Evolutionary conservation across 2,888 invertebrate genomes (phyloP), one percentile per base, ranked within the genome.

Genomic region (Meghimatium bilineatum): DNA sequence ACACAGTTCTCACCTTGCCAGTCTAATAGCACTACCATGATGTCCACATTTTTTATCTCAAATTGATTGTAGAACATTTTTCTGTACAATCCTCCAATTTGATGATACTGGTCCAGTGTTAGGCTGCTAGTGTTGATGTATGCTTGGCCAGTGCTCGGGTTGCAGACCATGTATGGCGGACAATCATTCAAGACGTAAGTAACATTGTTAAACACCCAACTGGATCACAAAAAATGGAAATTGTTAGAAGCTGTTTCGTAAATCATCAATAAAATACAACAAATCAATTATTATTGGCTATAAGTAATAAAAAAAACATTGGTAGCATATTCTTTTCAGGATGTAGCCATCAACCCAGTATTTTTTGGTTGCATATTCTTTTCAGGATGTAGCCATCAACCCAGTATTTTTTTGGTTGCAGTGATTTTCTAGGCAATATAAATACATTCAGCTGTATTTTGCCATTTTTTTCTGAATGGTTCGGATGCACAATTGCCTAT

Each of bases 121-220:
- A 86, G 69, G 26, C 8, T 71, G 1, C 77, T 69, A 44, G 87
- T 87, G 84, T 86, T 86, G 84, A 87, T 86, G 71, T 49, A 85
- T 1, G 86, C 85, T 56, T 52, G 26, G 23, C 56, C 29, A 36
- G 83, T 85, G 17, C 5, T 34, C 0, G 63, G 44, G 66, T 85
- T 52, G 69, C 84, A 86, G 17, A 1, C 36, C 32, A 87, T 78
- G 36, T 76, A 32, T 20, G 85, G 82, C 1, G 85, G 85, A 14
- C n/a, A 8, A 5, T 84, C 38, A 5, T 6, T 26, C 5, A 26
- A 63, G 23, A 72, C n/a, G 20, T 82, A 85, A 20, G 84, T 77
- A 23, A 23, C 23, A 75, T 85, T 84, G 12, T 82, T 72, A 69
- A 86, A 86, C 38, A 60, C n/a, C 87, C 87, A 87, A 32, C 71